A percentile compares a stretch with the other conserved stretches of the same genome.
Evolutionary conservation across 2,888 invertebrate species (phyloP).

Genomic region (Pantelozetes paolii): DNA sequence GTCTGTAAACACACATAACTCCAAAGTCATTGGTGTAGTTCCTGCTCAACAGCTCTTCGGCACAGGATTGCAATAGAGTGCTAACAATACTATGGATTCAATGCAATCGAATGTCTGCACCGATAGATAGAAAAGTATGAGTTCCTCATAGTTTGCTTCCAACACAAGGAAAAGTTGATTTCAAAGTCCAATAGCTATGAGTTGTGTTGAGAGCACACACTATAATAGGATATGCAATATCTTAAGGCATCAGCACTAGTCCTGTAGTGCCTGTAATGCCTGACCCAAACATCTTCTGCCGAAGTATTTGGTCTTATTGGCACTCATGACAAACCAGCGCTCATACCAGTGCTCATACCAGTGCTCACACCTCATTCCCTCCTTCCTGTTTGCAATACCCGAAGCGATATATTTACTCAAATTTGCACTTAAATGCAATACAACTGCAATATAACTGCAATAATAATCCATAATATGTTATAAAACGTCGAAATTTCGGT

Average conservation of each 20-base stretch:
- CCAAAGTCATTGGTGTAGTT: constrained; percentile 15
- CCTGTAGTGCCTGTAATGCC: background rate
- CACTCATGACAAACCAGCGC: constrained; percentile 32
- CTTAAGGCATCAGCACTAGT: constrained; percentile 24
- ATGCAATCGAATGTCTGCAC: constrained; percentile 15
- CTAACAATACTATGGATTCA: background rate
- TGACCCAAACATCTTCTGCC: constrained; percentile 24
- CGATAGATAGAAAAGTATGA: background rate
- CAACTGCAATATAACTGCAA: background rate
- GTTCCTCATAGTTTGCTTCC: constrained; percentile 16
- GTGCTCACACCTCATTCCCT: constrained; percentile 37
- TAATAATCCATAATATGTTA: background rate
- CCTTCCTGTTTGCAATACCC: constrained; percentile 30
- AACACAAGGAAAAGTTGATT: constrained; percentile 14
- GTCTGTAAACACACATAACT: background rate
- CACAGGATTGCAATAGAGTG: background rate
- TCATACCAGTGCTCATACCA: background rate
- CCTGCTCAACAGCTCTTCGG: constrained; percentile 25
- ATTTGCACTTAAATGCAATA: background rate
- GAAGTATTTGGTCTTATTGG: constrained; percentile 23
- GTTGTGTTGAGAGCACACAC: background rate
- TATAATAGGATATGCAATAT: constrained; percentile 6
- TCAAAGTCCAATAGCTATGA: background rate
- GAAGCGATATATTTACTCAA: background rate
- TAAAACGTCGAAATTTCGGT: constrained; percentile 4